These are phyloP conservation scores for Myxocyprinus asiaticus DNA, from an alignment of 2,113 vertebrate genomes.

Conservation along the genomic window DNA sequence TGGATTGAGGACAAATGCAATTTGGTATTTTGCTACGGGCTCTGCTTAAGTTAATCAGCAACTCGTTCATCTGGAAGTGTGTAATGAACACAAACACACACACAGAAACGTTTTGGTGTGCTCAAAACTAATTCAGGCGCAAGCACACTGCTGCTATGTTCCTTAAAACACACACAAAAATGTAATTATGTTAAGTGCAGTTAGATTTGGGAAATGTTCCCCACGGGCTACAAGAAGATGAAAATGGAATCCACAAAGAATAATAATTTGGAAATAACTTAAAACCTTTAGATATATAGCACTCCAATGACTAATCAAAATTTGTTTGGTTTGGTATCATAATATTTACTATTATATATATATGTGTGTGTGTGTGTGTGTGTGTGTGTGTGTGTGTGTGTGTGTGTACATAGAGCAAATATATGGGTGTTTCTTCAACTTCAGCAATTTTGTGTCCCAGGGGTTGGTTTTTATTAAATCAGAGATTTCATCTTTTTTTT, in stretches of 20 bases:
- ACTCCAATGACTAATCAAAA: not conserved
- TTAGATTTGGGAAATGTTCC: conserved; percentile 6
- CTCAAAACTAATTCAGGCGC: conserved; percentile 9
- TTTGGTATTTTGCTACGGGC: conserved; percentile 47
- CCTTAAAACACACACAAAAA: not conserved
- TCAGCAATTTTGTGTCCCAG: no score
- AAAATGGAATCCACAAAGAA: conserved; percentile 38
- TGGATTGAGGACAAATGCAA: conserved; percentile 44
- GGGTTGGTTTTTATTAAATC: no score
- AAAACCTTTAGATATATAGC: not conserved
- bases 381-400: no score
- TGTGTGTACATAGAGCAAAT: no score
- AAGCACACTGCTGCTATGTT: not conserved
- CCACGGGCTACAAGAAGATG: conserved; percentile 41
- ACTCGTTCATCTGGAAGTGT: conserved; percentile 34
- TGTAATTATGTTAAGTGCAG: conserved; percentile 20
- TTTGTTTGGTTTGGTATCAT: not conserved
- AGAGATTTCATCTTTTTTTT: no score
- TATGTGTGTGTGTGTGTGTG: no score
- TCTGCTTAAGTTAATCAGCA: conserved; percentile 30
- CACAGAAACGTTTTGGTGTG: not conserved
- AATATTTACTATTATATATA: no score
- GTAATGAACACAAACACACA: conserved; percentile 23
- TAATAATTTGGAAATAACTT: conserved; percentile 54
- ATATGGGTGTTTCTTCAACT: no score